A percentile compares a stretch with the other conserved stretches of the same genome.
These are phyloP conservation scores for Scaptomyza caliginosa DNA, from an alignment of 2,888 invertebrate species.

Conservation along the genomic window DNA sequence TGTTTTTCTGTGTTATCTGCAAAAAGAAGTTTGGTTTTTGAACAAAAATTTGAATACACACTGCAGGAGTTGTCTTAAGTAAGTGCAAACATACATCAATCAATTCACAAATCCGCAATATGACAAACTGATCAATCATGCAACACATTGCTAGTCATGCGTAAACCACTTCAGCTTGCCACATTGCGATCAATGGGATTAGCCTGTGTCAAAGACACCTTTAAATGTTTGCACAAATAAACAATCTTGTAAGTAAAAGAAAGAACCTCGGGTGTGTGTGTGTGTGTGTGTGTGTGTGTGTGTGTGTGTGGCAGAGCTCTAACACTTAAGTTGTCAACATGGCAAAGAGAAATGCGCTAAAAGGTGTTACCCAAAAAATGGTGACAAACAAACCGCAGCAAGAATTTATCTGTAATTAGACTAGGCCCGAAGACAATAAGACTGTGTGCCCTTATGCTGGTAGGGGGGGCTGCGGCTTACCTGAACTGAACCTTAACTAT, in stretches of 20 bases:
- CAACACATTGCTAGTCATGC: constrained; percentile 11
- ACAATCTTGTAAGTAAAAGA: constrained; percentile 3
- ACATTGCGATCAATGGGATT: constrained; percentile 12
- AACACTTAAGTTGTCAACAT: constrained; percentile 52
- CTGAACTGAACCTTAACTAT: constrained; percentile 8
- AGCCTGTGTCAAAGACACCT: neutral
- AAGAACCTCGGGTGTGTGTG: neutral
- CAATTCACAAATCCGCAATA: constrained; percentile 44
- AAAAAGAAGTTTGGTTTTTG: neutral
- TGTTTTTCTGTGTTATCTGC: neutral
- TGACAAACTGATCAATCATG: constrained; percentile 50
- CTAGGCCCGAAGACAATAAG: constrained; percentile 9
- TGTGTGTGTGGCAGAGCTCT: constrained; percentile 16
- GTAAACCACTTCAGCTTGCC: constrained; percentile 7
- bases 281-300: constrained; percentile 10
- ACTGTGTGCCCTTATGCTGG: constrained; percentile 10
- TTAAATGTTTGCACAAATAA: constrained; percentile 20
- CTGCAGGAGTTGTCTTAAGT: neutral
- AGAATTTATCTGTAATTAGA: constrained; percentile 41
- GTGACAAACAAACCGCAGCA: constrained; percentile 20
- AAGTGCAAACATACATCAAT: constrained; percentile 41
- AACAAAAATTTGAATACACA: neutral
- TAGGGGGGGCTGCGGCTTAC: constrained; percentile 20
- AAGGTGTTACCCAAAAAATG: constrained; percentile 53
- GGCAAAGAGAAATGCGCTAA: constrained; percentile 15